Conservation (phyloP, 2,797 vertebrate genomes). For the Atherinosoma microstoma region DNA sequence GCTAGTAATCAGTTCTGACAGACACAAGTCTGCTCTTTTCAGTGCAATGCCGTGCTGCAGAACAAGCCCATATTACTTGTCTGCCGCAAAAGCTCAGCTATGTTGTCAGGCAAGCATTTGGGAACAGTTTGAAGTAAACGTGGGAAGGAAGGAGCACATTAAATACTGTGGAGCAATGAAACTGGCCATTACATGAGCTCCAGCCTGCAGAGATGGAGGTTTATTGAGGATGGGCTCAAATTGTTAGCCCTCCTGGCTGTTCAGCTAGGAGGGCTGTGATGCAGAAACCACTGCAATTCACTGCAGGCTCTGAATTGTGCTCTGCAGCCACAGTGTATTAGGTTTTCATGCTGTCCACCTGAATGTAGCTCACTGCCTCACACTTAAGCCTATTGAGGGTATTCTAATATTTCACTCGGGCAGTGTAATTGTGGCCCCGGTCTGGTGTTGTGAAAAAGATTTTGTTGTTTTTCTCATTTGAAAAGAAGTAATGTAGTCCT, state of each 20-base stretch:
- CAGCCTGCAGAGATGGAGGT: slow-evolving; percentile 72
- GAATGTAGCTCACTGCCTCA: slow-evolving; percentile 47
- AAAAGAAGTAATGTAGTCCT: background rate
- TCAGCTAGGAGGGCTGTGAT: slow-evolving; percentile 53
- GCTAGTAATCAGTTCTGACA: slow-evolving; percentile 67
- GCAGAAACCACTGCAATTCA: slow-evolving; percentile 47
- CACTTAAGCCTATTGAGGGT: slow-evolving; percentile 28
- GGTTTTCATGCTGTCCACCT: slow-evolving; percentile 60
- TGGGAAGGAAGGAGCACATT: slow-evolving; percentile 63
- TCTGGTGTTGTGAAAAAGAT: background rate
- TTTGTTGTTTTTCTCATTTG: slow-evolving; percentile 12
- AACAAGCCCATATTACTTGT: slow-evolving; percentile 71
- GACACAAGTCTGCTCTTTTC: slow-evolving; percentile 63
- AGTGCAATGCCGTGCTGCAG: slow-evolving; percentile 51
- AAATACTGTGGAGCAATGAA: slow-evolving; percentile 69
- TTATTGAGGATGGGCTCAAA: slow-evolving; percentile 64
- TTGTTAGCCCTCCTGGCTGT: background rate
- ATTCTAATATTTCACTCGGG: slow-evolving; percentile 36
- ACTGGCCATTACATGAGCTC: slow-evolving; percentile 48
- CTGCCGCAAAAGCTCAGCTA: slow-evolving; percentile 59
- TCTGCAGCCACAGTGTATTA: slow-evolving; percentile 70
- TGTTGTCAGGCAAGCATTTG: slow-evolving; percentile 68
- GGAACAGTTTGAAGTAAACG: slow-evolving; percentile 54
- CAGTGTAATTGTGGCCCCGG: slow-evolving; percentile 23
- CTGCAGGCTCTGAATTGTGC: slow-evolving; percentile 59